Evolutionary conservation across 2,797 vertebrate species (phyloP).

Genomic region (Alosa sapidissima): DNA sequence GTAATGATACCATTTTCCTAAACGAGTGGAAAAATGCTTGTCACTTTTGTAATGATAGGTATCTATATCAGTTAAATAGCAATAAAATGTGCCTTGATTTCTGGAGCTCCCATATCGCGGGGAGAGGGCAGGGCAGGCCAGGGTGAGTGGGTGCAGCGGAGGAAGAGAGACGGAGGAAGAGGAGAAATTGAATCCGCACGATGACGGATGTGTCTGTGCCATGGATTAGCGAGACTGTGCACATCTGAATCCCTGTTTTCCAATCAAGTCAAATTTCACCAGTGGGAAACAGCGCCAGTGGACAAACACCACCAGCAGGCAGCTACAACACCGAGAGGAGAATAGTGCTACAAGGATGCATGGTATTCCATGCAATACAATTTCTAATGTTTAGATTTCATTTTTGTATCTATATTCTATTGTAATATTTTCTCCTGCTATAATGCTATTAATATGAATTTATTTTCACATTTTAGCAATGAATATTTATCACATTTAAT

Average conservation of each 20-base stretch:
- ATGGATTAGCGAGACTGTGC: constrained; percentile 61
- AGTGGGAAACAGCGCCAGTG: not conserved
- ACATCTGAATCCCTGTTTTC: constrained; percentile 12
- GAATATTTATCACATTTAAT: not conserved
- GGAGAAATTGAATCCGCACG: constrained; percentile 71
- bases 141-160: not conserved
- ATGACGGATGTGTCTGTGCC: constrained; percentile 74
- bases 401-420: not conserved
- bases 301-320: not conserved
- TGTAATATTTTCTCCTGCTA: not conserved
- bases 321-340: not conserved
- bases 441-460: not conserved
- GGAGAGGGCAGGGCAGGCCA: not conserved
- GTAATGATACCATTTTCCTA: constrained; percentile 72
- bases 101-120: constrained; percentile 37
- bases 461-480: not conserved
- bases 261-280: not conserved
- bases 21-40: constrained; percentile 67
- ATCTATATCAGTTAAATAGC: constrained; percentile 73
- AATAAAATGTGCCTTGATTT: constrained; percentile 59
- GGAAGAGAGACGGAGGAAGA: constrained; percentile 58
- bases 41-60: constrained; percentile 70
- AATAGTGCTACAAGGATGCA: not conserved
- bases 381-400: not conserved
- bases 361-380: not conserved